These are phyloP conservation scores for Narcine bancroftii DNA, from an alignment of 2,113 vertebrate species.

Conservation along the genomic window DNA sequence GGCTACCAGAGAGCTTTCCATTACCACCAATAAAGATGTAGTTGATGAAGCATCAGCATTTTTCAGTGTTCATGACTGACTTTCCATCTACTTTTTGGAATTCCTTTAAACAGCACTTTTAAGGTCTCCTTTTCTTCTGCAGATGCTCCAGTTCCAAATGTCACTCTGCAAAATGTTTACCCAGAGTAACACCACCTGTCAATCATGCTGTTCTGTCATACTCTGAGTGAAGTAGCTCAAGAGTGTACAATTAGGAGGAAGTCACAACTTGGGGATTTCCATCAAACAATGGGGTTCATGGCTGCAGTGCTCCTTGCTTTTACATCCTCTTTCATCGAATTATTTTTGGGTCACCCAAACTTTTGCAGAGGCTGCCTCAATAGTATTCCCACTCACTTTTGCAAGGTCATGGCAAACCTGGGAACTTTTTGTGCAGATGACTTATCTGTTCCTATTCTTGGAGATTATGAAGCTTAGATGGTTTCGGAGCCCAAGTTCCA, in stretches of 20 bases:
- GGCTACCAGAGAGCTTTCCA: no score
- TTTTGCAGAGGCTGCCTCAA: background rate
- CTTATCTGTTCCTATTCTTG: background rate
- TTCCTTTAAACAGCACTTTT: background rate
- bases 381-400: background rate
- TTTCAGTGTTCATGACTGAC: background rate
- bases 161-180: background rate
- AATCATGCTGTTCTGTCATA: background rate
- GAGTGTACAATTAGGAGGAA: background rate
- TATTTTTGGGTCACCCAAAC: background rate
- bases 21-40: background rate
- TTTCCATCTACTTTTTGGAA: background rate
- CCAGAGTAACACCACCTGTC: background rate
- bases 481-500: background rate
- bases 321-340: background rate
- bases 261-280: background rate
- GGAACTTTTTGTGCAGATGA: background rate
- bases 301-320: background rate
- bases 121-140: background rate
- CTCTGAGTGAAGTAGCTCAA: background rate
- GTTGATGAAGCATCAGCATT: background rate
- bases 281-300: background rate
- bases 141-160: background rate
- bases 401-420: background rate
- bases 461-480: background rate